Conservation (phyloP, 1,140 invertebrate species). For the Calliopsis andreniformis region DNA sequence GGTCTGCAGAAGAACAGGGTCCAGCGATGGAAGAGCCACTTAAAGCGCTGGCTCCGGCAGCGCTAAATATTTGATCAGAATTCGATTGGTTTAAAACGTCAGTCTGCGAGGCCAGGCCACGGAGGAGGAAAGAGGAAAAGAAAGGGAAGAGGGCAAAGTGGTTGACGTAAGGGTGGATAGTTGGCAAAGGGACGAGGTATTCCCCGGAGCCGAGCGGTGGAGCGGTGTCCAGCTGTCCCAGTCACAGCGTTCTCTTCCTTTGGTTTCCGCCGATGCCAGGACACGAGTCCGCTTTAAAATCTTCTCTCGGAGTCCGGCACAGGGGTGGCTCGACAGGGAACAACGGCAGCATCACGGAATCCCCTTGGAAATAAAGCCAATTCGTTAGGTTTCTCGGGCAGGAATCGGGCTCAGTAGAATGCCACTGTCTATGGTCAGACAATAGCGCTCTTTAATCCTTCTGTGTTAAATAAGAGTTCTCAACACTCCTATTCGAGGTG, state of each 20-base stretch:
- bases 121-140: constrained; percentile 34
- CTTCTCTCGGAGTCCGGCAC: constrained; percentile 45
- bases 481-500: no score
- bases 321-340: constrained; percentile 27
- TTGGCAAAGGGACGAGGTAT: constrained; percentile 70
- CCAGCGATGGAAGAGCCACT: constrained; percentile 63
- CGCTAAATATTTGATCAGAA: constrained; percentile 79
- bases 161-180: constrained; percentile 66
- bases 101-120: constrained; percentile 57
- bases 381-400: constrained; percentile 66
- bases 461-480: constrained; percentile 43
- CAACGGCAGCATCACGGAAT: constrained; percentile 27
- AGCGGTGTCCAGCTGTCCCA: constrained; percentile 75
- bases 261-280: constrained; percentile 27
- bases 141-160: constrained; percentile 45
- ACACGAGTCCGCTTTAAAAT: constrained; percentile 72
- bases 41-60: constrained; percentile 67
- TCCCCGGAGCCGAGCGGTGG: constrained; percentile 72
- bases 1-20: constrained; percentile 45
- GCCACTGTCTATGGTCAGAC: constrained; percentile 46
- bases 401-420: constrained; percentile 44
- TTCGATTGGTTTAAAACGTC: constrained; percentile 78
- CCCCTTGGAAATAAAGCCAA: constrained; percentile 71
- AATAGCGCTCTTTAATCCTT: constrained; percentile 6
- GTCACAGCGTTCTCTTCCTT: constrained; percentile 63